Evolutionary conservation across 2,888 invertebrate genomes (phyloP), one percentile per base, ranked within the genome.

Genomic region (Priocnemis perturbator): DNA sequence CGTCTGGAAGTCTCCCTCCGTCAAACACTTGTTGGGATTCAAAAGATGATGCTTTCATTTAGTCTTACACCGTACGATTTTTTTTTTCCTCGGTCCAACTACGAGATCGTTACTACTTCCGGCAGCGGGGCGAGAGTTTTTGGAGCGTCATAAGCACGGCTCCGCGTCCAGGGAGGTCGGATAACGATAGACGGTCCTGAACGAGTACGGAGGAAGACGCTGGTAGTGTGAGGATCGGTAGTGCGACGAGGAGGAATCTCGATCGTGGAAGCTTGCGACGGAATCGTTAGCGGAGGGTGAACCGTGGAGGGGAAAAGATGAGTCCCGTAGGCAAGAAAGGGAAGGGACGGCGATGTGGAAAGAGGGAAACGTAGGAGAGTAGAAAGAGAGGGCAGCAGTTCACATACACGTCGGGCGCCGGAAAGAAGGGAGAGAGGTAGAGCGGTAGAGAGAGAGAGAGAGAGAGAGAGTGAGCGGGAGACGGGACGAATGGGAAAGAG

Each of bases 241-340:
- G 74, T 67, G 72, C 73, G 73, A 76, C 73, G 76, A 74, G 69
- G 74, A 78, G 71, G 69, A 26, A 71, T 73, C 72, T 55, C 67
- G 73, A 80, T 78, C 73, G 75, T 69, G 68, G 73, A 79, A 71
- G 74, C 75, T 77, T 63, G 76, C 78, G 78, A 80, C 78, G 78
- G 82, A 75, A 74, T 75, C 70, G 71, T 64, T 66, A 78, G 61
- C 71, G 82, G 76, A 68, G 81, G 77, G 73, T 58, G 74, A 71
- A 77, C 17, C 50, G 19, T n/a, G 37, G 37, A 37, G 19, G 63
- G 74, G 67, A 66, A 69, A 78, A 73, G 79, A 67, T 70, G 67
- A 75, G 71, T 72, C 74, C 71, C 48, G 44, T 14, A 47, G 21
- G 69, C 69, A 76, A 71, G 74, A 68, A 73, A 70, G 56, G 52